Evolutionary conservation across 2,113 vertebrate genomes (phyloP), one percentile per base, ranked within the genome.

Genomic region (Fulica atra): DNA sequence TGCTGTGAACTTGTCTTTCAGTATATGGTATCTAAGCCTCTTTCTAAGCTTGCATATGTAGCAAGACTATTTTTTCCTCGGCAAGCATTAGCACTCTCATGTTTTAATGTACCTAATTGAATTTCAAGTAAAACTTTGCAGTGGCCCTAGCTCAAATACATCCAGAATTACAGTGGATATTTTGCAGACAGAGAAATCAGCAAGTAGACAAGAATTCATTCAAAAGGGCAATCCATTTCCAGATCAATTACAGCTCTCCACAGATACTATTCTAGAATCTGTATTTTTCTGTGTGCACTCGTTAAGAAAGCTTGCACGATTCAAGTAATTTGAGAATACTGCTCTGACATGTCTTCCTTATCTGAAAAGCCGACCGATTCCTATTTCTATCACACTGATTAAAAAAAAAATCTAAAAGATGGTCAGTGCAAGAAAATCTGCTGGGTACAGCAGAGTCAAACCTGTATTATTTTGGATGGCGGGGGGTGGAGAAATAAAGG

Each of bases 21-120:
- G 33, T 89, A 31, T 23, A 46, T 18, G 17, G 44, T 42, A 56
- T 3, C 6, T 60, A 54, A 48, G 6, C 2, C 12, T 51, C 73
- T 74, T 56, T 69, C 48, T 20, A 68, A 72, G 50, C 10, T 79
- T 57, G 13, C 13, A 48, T 7, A 42, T 6, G 36, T 12, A 16
- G 3, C 18, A 11, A 0, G 9, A 2, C n/a, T 44, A 26, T 46
- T n/a, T 44, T 38, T 7, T 4, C 8, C 16, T 12, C 5, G 53
- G 16, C 26, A 79, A 59, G 4, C 57, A 51, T 1, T 35, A 68
- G 28, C 9, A 72, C 33, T 81, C 63, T 60, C 8, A 35, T 13
- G 5, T 13, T 7, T 70, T 7, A 81, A 66, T 20, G 25, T 21
- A 70, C 12, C 44, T 16, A 23, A 85, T 57, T 71, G n/a, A 16